phyloP scores from a whole-genome alignment of 53 echinoderm and acorn worm species.

The Pentamera pediparva region DNA sequence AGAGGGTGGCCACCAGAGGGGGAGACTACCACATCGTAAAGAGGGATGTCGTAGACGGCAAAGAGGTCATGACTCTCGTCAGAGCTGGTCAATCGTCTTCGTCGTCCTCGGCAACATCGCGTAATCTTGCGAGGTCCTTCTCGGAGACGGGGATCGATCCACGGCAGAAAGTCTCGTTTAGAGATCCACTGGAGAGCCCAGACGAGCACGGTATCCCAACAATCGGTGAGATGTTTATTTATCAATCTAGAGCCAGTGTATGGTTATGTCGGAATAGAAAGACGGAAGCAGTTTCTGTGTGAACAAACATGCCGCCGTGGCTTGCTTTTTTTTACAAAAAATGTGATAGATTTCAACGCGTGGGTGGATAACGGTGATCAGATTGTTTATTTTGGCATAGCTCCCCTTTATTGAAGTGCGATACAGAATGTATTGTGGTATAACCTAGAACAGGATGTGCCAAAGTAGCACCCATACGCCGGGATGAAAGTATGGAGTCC shows the following conservation, averaged over 20 bases:
- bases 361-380: no score
- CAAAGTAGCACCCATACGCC: no score
- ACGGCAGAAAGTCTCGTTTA: conserved; percentile 1
- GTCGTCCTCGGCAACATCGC: not conserved
- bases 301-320: no score
- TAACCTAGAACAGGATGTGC: no score
- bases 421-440: no score
- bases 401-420: no score
- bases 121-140: not conserved
- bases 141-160: not conserved
- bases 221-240: not conserved
- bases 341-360: no score
- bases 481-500: no score
- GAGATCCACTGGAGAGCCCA: conserved; percentile 19
- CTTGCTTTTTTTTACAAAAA: no score
- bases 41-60: not conserved
- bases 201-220: conserved; percentile 9
- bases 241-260: not conserved
- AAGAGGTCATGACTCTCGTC: conserved; percentile 7
- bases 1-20: not conserved
- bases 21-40: conserved; percentile 1
- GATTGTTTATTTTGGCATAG: no score
- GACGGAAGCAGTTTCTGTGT: not conserved
- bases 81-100: not conserved
- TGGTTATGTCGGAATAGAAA: not conserved